phyloP scores from a whole-genome alignment of 2,797 vertebrate genomes.

The Acridotheres tristis region DNA sequence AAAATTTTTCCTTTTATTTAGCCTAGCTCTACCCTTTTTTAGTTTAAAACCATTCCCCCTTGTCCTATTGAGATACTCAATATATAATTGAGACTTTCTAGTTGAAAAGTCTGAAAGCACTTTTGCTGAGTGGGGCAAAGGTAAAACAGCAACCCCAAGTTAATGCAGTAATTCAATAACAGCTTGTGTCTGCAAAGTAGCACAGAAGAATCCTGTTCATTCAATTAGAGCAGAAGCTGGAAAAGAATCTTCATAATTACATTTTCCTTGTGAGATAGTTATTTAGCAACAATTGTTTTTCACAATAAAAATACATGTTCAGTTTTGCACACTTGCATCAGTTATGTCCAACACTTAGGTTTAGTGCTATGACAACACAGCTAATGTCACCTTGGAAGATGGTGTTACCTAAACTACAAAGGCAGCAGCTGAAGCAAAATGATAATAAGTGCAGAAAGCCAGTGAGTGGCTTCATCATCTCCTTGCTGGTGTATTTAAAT shows the following conservation, averaged over 20 bases:
- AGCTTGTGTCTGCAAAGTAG: background rate
- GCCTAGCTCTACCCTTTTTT: background rate
- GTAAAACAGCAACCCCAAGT: background rate
- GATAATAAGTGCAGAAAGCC: background rate
- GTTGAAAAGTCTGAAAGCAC: background rate
- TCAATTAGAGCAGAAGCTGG: background rate
- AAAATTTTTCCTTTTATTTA: background rate
- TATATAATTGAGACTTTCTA: background rate
- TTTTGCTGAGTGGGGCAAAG: background rate
- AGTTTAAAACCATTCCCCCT: background rate
- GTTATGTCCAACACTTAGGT: background rate
- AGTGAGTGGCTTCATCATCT: background rate
- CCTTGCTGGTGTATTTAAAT: background rate
- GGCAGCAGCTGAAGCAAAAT: background rate
- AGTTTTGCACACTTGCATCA: background rate
- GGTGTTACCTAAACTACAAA: background rate
- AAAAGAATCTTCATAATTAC: conserved; percentile 3
- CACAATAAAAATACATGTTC: background rate
- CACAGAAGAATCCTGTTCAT: background rate
- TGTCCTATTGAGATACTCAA: background rate
- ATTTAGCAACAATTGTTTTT: conserved; percentile 5
- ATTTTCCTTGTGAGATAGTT: conserved; percentile 11
- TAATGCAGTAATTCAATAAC: background rate
- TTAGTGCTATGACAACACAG: background rate
- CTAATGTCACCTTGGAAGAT: background rate